Base-by-base conservation (phyloP, 2,797 vertebrate species). In the Rhabdophis nuchalis region DNA sequence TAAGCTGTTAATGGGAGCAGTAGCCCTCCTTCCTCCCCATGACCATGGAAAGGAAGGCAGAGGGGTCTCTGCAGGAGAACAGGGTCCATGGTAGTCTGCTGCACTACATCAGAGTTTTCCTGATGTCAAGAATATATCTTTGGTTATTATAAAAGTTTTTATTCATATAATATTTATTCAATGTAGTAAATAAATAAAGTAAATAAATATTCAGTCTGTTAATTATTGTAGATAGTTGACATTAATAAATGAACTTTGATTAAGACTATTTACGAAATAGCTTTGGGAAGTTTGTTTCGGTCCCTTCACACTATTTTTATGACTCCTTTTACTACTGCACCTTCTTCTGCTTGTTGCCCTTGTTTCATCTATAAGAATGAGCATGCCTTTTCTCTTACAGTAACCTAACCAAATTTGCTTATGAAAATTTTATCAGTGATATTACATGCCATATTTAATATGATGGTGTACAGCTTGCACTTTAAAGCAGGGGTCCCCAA, bases 121-220 rank as follows among this genome's bases (percentile, higher is more conserved):
- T 57, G 2, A 32, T 90, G 36, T 91, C 89, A 82, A 91, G 91
- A 4, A 0, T 93, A 60, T 93, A 91, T 25, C 61, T 93, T 36
- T 93, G 58, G 58, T 60, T 60, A 60, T 60, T 60, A 60, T 60
- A 60, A 60, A 60, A 93, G 10, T 23, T 50, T 50, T 50, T 50
- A 50, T 50, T 50, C 46, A 50, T 50, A 50, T 50, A 50, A 50
- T 50, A 50, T 50, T 50, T 50, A 50, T 50, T 50, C 46, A 50
- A 95, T 94, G 89, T 46, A 89, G 0, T 86, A n/a, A 36, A 36
- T 91, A 87, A 86, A 82, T 53, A 91, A n/a, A 89, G 0, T 86
- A n/a, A 36, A 36, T 91, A 87, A 86, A 82, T 53, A 91, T 29
- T 1, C 4, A 90, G 36, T 46, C 72, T 89, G 1, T 36, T 92